Evolutionary conservation across 2,797 vertebrate genomes (phyloP), one percentile per base, ranked within the genome.

Genomic region (Crypturellus tataupa): DNA sequence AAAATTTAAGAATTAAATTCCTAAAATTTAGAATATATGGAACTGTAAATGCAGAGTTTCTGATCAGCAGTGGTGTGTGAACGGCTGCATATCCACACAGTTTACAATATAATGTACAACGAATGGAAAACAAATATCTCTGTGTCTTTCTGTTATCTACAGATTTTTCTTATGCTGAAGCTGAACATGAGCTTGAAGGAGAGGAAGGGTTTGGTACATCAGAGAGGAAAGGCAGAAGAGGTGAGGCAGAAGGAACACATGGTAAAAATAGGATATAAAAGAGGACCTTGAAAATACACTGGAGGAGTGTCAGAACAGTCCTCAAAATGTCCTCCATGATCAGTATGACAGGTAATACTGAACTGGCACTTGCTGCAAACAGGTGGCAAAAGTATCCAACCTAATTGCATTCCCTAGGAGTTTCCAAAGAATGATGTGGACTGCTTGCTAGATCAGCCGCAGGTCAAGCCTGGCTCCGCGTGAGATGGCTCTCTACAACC

Each of bases 321-420:
- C 69, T 72, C 67, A 85, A 95, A 95, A 92, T 90, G 89, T 85
- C 40, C 44, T 70, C 29, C 15, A 44, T 89, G 40, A 71, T 62
- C 58, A 19, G 2, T 68, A 35, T 65, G 75, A 94, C 0, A 31
- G 71, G 40, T 24, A 33, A 75, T 55, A 53, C 20, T 76, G 58
- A 90, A 39, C 13, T 53, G 64, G 31, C 27, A 15, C 44, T 78
- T 95, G 25, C 58, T 80, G 46, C 47, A 82, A 65, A 51, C 68
- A 70, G 35, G 60, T 73, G 56, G 77, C 16, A 40, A 37, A 93
- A 94, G 35, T 60, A 68, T 49, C 27, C 17, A 25, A 9, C 35
- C 77, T 72, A 63, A 35, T 10, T 39, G 23, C 11, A 9, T 64
- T 86, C 64, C 15, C 60, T 46, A 13, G 19, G 75, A 90, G 27